Conservation (phyloP, 2,888 invertebrate species). For the Tricholauxania praeusta region DNA sequence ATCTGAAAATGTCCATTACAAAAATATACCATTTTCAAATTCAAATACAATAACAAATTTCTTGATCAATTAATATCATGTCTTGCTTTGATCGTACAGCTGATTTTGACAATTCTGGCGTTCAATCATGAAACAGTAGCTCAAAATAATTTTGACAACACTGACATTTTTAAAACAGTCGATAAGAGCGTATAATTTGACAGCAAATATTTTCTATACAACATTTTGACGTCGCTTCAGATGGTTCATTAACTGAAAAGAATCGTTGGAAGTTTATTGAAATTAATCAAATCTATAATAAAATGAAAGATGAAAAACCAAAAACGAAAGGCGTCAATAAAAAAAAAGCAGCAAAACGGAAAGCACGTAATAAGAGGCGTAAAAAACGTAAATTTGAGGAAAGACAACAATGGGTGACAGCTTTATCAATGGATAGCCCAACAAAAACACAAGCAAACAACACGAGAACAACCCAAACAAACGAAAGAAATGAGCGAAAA, state of each 20-base stretch:
- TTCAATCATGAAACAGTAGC: too few species aligned
- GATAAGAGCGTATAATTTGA: background rate
- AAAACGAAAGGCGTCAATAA: conserved; percentile 8
- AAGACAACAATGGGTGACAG: background rate
- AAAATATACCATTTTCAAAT: too few species aligned
- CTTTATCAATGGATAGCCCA: background rate
- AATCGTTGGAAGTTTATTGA: background rate
- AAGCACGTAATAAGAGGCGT: conserved; percentile 19
- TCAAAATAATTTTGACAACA: too few species aligned
- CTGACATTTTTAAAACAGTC: background rate
- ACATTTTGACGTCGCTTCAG: too few species aligned
- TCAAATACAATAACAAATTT: too few species aligned
- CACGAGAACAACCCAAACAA: background rate
- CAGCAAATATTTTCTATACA: background rate
- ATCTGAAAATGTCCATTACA: too few species aligned
- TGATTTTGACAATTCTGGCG: too few species aligned
- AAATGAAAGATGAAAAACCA: background rate
- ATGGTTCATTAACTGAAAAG: too few species aligned
- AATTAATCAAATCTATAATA: background rate
- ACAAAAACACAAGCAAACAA: background rate
- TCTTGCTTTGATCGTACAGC: too few species aligned
- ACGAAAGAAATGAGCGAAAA: background rate
- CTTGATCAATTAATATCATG: too few species aligned
- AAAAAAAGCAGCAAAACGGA: conserved; percentile 18
- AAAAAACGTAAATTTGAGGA: conserved; percentile 10